Evolutionary conservation across 2,888 invertebrate genomes (phyloP), one percentile per base, ranked within the genome.

Genomic region (Drosophila ustulata): DNA sequence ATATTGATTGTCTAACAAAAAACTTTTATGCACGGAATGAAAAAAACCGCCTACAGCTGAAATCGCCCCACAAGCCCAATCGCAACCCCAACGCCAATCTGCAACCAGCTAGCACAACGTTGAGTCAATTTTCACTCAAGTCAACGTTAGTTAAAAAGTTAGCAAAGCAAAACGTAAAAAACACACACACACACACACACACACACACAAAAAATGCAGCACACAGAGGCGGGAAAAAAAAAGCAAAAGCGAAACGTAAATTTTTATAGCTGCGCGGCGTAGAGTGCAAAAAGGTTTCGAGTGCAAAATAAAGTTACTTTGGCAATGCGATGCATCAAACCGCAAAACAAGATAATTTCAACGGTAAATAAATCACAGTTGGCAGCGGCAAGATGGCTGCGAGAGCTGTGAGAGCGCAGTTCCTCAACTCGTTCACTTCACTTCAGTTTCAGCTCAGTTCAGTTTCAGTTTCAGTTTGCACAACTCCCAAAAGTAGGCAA

Each of bases 331-430:
- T 86, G 85, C 85, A 88, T 88, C 86, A 86, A 82, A 88, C 88
- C 88, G 75, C 85, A 90, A 81, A 89, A 88, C 88, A 89, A 86
- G 90, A 90, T 90, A 90, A 90, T 90, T 90, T 90, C 89, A 88
- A 87, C 88, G 82, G 89, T 82, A 90, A 90, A 90, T 90, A 90
- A 90, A 90, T 90, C 90, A 90, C 88, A 84, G 82, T 80, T 77
- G 64, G 57, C 81, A 72, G 47, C 63, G 47, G 41, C 57, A 37
- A 68, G 66, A 57, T 52, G 58, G 59, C 26, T 37, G 39, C 9
- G 13, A 30, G 39, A n/a, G 6, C 23, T n/a, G 30, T 37, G 26
- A 9, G 18, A 26, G 8, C 13, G 25, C 26, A 57, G 34, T 45
- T 34, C 32, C 9, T 46, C 57, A 47, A 57, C 46, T 45, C 46